Evolutionary conservation across 2,797 vertebrate genomes (phyloP).

Genomic region (Aphelocoma californica): DNA sequence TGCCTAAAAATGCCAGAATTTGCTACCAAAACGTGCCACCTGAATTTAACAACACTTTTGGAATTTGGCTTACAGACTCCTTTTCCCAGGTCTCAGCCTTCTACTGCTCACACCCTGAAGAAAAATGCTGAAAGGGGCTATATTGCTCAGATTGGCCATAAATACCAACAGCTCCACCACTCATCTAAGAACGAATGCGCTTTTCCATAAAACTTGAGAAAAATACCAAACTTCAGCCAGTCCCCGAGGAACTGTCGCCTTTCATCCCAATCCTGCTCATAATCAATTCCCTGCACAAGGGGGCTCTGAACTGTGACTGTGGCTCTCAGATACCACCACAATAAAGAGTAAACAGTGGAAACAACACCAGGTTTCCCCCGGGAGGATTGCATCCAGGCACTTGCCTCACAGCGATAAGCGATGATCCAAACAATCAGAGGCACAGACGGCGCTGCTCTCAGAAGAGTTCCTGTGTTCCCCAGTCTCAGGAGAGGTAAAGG

Average conservation of each 20-base stretch:
- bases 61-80: not conserved
- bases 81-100: not conserved
- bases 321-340: not conserved
- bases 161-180: not conserved
- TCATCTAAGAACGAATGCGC: not conserved
- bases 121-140: not conserved
- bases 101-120: not conserved
- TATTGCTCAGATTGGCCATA: not conserved
- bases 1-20: not conserved
- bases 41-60: rapidly evolving
- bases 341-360: not conserved
- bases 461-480: not conserved
- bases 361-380: not conserved
- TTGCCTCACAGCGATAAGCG: not conserved
- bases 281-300: not conserved
- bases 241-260: not conserved
- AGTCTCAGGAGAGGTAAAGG: not conserved
- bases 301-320: not conserved
- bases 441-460: not conserved
- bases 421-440: not conserved
- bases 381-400: not conserved
- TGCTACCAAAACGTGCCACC: not conserved
- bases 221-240: not conserved
- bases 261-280: not conserved
- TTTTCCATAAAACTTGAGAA: not conserved